Base-by-base conservation (phyloP, 2,113 vertebrate genomes). In the Myrmecobius fasciatus region DNA sequence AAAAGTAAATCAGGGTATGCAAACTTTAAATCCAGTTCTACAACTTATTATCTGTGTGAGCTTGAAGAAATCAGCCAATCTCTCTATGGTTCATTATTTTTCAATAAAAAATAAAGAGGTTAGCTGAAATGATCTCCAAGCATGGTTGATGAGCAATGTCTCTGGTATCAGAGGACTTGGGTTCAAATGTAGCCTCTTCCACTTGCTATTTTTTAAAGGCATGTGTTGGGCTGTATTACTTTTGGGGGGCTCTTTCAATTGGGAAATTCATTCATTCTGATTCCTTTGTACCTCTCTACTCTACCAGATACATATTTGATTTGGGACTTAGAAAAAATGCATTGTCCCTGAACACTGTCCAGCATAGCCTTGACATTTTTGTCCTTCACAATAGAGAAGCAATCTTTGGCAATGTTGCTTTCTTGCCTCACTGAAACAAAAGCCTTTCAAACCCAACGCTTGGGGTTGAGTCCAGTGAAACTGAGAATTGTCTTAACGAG, bases 361-460 rank as follows among this genome's bases (percentile, higher is more conserved):
- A 83, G n/a, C n/a, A 43, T 1, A 20, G n/a, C 17, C 67, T 83
- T 83, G 36, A 24, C 67, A 83, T 83, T 83, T 83, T 83, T 83
- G 67, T n/a, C 67, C 67, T 83, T 43, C 67, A 83, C 22, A 2
- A 43, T n/a, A 43, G 67, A n/a, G 67, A 83, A 83, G 67, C 20
- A 43, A n/a, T 60, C 88, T 52, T 49, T 36, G 89, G 26, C 2
- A 1, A 53, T 6, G 43, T 94, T 25, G 9, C 91, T 20, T 93
- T 25, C 28, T 93, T 89, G 89, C 75, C 67, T 92, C 88, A 31
- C n/a, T 96, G 52, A 91, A 43, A 83, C 67, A 83, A 43, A 83
- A 90, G 52, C 9, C 46, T 2, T 47, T 22, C 89, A 90, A 60
- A 12, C 26, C 25, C 43, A 91, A 52, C 92, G 47, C 92, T 54